Conservation (phyloP, 1,140 invertebrate genomes). For the Platyscapa corneri region DNA sequence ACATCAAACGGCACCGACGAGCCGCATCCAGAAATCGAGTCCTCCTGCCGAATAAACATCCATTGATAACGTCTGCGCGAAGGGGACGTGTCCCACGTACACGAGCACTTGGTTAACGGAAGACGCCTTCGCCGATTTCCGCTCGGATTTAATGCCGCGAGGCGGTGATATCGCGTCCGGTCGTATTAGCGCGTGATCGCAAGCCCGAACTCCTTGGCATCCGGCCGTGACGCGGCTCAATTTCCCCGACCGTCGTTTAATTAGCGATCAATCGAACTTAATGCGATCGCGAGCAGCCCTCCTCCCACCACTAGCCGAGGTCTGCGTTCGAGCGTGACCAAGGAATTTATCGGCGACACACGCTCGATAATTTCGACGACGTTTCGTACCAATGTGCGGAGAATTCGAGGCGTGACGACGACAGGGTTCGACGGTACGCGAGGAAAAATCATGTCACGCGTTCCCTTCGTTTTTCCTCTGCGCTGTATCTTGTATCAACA, state of each 20-base stretch:
- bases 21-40: neutral
- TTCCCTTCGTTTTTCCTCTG: neutral
- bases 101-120: neutral
- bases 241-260: neutral
- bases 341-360: neutral
- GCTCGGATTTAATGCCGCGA: no score
- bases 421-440: no score
- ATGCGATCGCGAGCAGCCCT: neutral
- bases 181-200: no score
- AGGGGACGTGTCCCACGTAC: no score
- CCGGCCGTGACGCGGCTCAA: neutral
- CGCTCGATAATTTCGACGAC: neutral
- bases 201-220: neutral
- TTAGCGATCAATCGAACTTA: neutral
- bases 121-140: neutral
- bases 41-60: neutral
- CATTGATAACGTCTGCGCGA: neutral
- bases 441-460: neutral
- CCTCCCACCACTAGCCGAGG: neutral
- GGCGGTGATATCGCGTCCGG: no score
- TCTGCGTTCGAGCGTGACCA: neutral
- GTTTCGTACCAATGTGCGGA: no score
- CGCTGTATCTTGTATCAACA: neutral
- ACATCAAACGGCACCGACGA: neutral
- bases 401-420: neutral